Evolutionary conservation across 2,888 invertebrate species (phyloP), one percentile per base, ranked within the genome.

Genomic region (Gnatocerus cornutus): DNA sequence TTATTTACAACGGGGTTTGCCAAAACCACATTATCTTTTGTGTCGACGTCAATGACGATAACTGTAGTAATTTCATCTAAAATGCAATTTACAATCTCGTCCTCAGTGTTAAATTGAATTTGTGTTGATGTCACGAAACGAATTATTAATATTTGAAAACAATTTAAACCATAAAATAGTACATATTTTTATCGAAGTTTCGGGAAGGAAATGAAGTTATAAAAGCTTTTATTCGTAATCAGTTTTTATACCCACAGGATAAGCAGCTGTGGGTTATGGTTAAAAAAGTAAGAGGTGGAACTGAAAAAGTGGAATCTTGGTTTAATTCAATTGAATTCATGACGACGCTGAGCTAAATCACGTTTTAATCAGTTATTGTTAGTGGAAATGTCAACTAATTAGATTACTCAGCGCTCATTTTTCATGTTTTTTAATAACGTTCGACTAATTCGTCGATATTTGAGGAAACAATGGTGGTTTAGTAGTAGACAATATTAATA

Each of bases 241-340:
- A 41, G 10, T 41, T 12, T 41, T 41, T 41, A n/a, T 37, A 13
- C 10, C 5, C 3, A n/a, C 5, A 12, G 41, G 41, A 12, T 41
- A 41, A 4, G 6, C 10, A 41, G 41, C 12, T 41, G 41, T n/a
- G 37, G 37, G 8, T 41, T 41, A 41, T 12, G 41, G 41, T 41
- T 41, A 13, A 7, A 7, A 12, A 5, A 12, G 41, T 41, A 41
- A 41, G 12, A 41, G 10, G 12, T 41, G 12, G 41, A 41, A 41
- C 37, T n/a, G n/a, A 30, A 30, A 30, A 7, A n/a, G n/a, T n/a
- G n/a, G n/a, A n/a, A n/a, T n/a, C n/a, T n/a, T n/a, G n/a, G n/a
- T n/a, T n/a, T n/a, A n/a, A n/a, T n/a, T n/a, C n/a, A n/a, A n/a
- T n/a, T n/a, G n/a, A n/a, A n/a, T n/a, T n/a, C n/a, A n/a, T n/a